A percentile compares a stretch with the other conserved stretches of the same genome.
These are phyloP conservation scores for Malurus melanocephalus DNA, from an alignment of 2,113 vertebrate species.

Conservation along the genomic window DNA sequence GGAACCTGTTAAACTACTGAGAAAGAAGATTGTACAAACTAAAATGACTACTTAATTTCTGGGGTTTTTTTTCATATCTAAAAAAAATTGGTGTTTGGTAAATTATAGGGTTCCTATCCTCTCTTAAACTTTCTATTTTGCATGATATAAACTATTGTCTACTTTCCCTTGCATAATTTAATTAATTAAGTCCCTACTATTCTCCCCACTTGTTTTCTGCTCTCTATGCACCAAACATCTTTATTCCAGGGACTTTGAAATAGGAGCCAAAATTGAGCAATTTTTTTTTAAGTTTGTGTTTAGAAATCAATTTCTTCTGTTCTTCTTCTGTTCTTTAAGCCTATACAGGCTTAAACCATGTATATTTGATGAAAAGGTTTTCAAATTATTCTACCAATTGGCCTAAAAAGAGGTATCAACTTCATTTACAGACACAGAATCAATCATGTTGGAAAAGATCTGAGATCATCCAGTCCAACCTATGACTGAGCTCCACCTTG, in stretches of 20 bases:
- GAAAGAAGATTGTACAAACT: neutral
- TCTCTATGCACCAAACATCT: fast-evolving
- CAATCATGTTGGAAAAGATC: neutral
- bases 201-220: neutral
- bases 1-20: neutral
- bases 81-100: neutral
- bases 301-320: neutral
- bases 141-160: neutral
- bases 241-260: neutral
- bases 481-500: neutral
- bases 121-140: neutral
- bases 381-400: neutral
- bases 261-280: neutral
- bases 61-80: fast-evolving
- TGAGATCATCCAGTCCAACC: neutral
- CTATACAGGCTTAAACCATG: neutral
- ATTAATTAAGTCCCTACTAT: neutral
- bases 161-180: neutral
- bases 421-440: neutral
- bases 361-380: neutral
- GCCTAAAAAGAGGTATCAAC: neutral
- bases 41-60: neutral
- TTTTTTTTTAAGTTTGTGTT: neutral
- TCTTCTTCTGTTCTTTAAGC: no score
- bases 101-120: neutral